Conservation (phyloP, 2,888 invertebrate species). For the Glyphotaelius pellucidus region DNA sequence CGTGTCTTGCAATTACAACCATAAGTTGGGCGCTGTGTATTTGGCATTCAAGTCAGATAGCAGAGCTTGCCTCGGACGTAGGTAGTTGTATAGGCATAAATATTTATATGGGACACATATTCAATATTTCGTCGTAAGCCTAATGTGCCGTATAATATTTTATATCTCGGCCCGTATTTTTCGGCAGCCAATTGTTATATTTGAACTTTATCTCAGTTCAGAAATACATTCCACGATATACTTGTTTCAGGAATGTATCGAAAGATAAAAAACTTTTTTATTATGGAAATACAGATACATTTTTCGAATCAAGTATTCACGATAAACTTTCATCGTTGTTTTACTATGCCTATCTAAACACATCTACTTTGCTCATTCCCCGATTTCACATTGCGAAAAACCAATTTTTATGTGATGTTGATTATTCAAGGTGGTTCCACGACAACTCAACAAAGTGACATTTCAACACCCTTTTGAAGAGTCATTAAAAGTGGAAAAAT, state of each 20-base stretch:
- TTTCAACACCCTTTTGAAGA: too few species aligned
- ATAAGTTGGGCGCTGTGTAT: not conserved
- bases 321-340: not conserved
- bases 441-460: too few species aligned
- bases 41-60: not conserved
- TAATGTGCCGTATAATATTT: conserved; percentile 25
- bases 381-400: too few species aligned
- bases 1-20: not conserved
- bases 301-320: not conserved
- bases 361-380: too few species aligned
- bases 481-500: too few species aligned
- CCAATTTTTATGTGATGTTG: too few species aligned
- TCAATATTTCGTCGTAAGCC: conserved; percentile 26
- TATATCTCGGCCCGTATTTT: conserved; percentile 14
- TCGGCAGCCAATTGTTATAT: not conserved
- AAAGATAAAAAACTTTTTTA: not conserved
- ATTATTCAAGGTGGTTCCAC: too few species aligned
- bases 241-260: not conserved
- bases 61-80: not conserved
- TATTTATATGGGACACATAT: conserved; percentile 20
- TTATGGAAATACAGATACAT: not conserved
- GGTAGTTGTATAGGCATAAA: not conserved
- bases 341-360: too few species aligned
- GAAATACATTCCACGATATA: not conserved
- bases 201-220: not conserved